A percentile compares a stretch with the other conserved stretches of the same genome.
phyloP scores from a whole-genome alignment of 2,888 invertebrate genomes.

The Lasioglossum leucozonium region DNA sequence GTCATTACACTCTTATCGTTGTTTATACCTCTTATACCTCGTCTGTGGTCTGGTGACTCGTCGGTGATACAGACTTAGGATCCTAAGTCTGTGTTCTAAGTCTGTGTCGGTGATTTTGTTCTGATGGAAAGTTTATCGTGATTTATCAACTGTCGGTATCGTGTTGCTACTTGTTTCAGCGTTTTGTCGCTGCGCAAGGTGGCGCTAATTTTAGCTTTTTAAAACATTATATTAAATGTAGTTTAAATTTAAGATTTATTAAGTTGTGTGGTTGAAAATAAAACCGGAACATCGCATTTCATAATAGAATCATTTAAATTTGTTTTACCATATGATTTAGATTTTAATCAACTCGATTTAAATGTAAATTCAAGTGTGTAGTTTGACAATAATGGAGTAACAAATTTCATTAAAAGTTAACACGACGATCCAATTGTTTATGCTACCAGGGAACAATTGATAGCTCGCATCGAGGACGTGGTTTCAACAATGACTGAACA shows the following conservation, averaged over 20 bases:
- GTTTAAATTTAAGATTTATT: background rate
- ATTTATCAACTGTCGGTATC: background rate
- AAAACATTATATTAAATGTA: too few relatives aligned
- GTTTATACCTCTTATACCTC: too few relatives aligned
- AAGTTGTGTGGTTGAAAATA: too few relatives aligned
- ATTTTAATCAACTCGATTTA: background rate
- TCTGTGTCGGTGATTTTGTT: too few relatives aligned
- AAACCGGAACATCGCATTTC: too few relatives aligned
- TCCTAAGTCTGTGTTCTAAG: too few relatives aligned
- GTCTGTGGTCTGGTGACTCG: too few relatives aligned
- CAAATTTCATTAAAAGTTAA: background rate
- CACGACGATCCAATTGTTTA: background rate
- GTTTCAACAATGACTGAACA: constrained; percentile 65
- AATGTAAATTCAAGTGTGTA: background rate
- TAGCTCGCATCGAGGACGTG: constrained; percentile 69
- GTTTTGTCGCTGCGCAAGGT: background rate
- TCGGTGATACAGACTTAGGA: too few relatives aligned
- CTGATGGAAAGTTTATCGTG: too few relatives aligned
- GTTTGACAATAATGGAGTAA: background rate
- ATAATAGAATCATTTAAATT: background rate
- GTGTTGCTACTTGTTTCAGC: background rate
- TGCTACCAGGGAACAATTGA: constrained; percentile 63
- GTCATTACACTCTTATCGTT: too few relatives aligned
- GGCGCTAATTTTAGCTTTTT: background rate
- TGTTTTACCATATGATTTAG: background rate